Conservation (phyloP, 2,797 vertebrate genomes). For the Megaceryle alcyon region DNA sequence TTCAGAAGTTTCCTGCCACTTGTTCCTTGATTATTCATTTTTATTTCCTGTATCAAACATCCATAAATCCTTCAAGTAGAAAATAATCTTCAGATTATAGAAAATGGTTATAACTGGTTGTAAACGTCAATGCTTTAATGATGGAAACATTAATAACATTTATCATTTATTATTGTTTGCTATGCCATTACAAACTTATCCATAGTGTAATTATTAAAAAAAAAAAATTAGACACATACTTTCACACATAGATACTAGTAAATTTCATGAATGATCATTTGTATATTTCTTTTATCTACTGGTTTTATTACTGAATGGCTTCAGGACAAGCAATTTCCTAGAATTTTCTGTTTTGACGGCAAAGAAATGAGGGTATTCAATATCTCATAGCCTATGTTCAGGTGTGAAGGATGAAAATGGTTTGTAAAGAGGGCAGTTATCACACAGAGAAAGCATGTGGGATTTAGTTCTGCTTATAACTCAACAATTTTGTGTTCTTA, state of each 20-base stretch:
- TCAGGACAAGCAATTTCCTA: neutral
- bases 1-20: neutral
- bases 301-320: neutral
- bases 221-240: no score
- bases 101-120: neutral
- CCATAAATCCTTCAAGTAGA: neutral
- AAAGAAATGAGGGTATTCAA: neutral
- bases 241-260: no score
- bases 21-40: neutral
- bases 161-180: no score
- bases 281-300: neutral
- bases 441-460: neutral
- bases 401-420: neutral
- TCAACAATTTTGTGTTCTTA: neutral
- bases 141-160: no score
- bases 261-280: neutral
- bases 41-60: neutral
- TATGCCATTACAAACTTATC: no score
- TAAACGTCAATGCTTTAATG: no score
- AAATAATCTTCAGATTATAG: neutral
- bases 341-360: neutral
- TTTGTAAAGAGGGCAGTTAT: neutral
- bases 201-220: no score
- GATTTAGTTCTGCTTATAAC: neutral
- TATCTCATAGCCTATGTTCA: neutral